phyloP scores from a whole-genome alignment of 2,113 vertebrate species.

The Rhinichthys klamathensis region DNA sequence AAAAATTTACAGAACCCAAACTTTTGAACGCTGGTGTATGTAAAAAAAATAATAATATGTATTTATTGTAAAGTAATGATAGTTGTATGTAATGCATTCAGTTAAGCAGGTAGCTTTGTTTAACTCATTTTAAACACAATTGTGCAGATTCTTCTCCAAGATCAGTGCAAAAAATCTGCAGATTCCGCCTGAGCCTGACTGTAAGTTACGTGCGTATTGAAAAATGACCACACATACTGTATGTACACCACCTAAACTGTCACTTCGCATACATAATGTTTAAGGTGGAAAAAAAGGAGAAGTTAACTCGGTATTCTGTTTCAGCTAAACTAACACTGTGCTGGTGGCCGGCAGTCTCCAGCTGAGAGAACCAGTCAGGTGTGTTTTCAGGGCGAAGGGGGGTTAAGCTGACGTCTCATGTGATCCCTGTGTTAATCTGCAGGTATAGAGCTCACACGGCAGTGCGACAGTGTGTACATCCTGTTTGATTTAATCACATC shows the following conservation, averaged over 20 bases:
- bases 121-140: background rate
- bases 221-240: conserved; percentile 28
- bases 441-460: conserved; percentile 55
- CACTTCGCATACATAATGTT: background rate
- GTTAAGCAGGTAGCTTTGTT: background rate
- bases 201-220: conserved; percentile 1
- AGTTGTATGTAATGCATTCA: background rate
- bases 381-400: conserved; percentile 61
- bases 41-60: background rate
- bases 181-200: background rate
- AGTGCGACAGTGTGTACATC: conserved; percentile 9
- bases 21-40: background rate
- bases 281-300: background rate
- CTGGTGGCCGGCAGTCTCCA: background rate
- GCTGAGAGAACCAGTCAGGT: conserved; percentile 65
- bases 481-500: background rate
- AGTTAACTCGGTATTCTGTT: conserved; percentile 27
- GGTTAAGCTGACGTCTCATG: conserved; percentile 62
- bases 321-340: conserved; percentile 52
- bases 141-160: background rate
- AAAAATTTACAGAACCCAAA: background rate
- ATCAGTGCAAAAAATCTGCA: background rate
- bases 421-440: conserved; percentile 66
- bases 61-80: background rate
- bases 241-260: conserved; percentile 33